Evolutionary conservation across 2,888 invertebrate species (phyloP).

Genomic region (Caradrina kadenii): DNA sequence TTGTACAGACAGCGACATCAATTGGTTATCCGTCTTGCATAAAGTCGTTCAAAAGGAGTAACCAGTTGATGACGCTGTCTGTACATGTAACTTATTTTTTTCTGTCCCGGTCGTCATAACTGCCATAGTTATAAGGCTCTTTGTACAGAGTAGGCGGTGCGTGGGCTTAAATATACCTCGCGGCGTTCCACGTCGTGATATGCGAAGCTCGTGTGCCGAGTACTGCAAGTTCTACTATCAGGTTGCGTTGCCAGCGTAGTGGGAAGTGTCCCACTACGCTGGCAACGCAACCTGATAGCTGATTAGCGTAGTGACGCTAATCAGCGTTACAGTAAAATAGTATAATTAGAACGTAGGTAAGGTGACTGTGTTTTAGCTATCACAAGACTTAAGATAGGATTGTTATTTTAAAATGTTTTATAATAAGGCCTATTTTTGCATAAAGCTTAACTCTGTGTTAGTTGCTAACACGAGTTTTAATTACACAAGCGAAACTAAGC

Average conservation of each 20-base stretch:
- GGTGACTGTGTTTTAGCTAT: conserved; percentile 52
- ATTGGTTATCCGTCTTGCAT: no score
- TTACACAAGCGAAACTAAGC: background rate
- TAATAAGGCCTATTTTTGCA: background rate
- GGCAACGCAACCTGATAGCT: no score
- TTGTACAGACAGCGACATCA: no score
- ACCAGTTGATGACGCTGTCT: no score
- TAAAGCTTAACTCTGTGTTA: background rate
- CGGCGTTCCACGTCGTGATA: conserved; percentile 24
- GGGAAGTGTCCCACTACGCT: no score
- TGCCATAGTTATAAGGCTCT: background rate
- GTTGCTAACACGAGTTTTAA: background rate
- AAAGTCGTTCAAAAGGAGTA: no score
- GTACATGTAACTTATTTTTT: no score
- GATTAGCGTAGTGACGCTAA: no score
- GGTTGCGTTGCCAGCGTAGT: background rate
- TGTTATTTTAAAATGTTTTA: conserved; percentile 2
- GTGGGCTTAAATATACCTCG: conserved; percentile 21
- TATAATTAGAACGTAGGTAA: conserved; percentile 26
- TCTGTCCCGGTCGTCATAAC: no score
- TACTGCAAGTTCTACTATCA: background rate
- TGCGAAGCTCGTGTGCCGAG: conserved; percentile 12
- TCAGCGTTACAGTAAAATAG: conserved; percentile 21
- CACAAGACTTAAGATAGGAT: conserved; percentile 31
- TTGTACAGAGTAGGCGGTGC: conserved; percentile 35